Evolutionary conservation across 2,113 vertebrate species (phyloP), one percentile per base, ranked within the genome.

Genomic region (Clarias batrachus): DNA sequence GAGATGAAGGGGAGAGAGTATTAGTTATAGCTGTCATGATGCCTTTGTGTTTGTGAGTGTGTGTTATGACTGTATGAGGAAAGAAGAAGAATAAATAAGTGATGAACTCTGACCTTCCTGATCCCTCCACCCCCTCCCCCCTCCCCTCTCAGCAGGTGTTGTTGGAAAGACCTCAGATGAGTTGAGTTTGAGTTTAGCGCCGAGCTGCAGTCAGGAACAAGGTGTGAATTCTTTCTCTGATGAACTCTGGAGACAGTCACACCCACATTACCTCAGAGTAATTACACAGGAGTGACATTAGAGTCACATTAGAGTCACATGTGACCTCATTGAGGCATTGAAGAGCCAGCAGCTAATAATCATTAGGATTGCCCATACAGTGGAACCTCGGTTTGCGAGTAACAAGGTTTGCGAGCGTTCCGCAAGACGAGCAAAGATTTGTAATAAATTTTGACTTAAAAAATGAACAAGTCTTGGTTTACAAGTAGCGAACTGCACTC

Each of bases 141-240:
- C 19, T 30, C 33, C 68, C 17, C 30, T 70, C n/a, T 89, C 92
- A 89, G 71, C 93, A 97, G 97, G 96, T 92, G 96, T 97, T 83
- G 95, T 95, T 91, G 96, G 96, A 84, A 99, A 97, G 94, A 96
- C 95, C 74, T 96, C 96, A 91, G 97, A 99, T 92, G 97, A 99
- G 92, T 96, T 99, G 93, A 99, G 97, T 93, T 94, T 99, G 93
- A 99, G 97, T 93, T 96, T 99, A 85, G 96, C 96, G 79, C 97
- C 97, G 91, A 98, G 97, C 94, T 98, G 97, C 93, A 98, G 96
- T 91, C 97, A 98, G 91, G 97, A 98, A 80, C 97, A 99, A 93
- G 97, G 97, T 99, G 94, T 96, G 90, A 87, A 87, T 87, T n/a
- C 9, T 60, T 80, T 57, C 59, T 80, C 13, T 62, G 23, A 77